These are phyloP conservation scores for Myiothlypis chrysogaster DNA, from an alignment of 2,797 vertebrate species.

Conservation along the genomic window DNA sequence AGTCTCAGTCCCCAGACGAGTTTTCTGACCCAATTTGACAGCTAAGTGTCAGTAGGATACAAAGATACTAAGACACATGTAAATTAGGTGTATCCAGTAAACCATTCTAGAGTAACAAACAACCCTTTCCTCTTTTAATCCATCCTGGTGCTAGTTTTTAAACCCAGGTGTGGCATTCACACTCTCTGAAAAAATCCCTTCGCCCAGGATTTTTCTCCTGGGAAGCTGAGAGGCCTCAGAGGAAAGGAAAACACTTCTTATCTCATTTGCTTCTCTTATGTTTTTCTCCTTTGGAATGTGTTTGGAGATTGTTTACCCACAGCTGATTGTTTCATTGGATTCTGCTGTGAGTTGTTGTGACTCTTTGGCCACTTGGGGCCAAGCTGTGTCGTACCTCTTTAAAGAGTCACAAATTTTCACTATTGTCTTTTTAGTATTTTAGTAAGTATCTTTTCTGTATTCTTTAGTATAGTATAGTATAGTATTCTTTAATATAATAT, in stretches of 20 bases:
- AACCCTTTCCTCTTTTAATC: background rate
- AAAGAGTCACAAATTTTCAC: background rate
- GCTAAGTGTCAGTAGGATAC: background rate
- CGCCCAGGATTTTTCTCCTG: background rate
- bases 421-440: background rate
- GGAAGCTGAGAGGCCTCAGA: background rate
- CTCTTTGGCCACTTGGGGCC: background rate
- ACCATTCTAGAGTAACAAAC: background rate
- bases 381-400: background rate
- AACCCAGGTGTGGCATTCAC: background rate
- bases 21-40: background rate
- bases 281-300: rapidly evolving
- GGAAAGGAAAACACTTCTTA: background rate
- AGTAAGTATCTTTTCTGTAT: background rate
- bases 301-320: background rate
- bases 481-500: background rate
- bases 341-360: background rate
- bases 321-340: background rate
- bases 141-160: background rate
- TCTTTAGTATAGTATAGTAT: background rate
- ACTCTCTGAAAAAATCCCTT: background rate
- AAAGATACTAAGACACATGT: background rate
- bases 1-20: background rate
- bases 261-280: background rate
- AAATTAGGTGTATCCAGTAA: background rate